Base-by-base conservation (phyloP, 2,888 invertebrate species). In the Gymnoscelis rufifasciata region DNA sequence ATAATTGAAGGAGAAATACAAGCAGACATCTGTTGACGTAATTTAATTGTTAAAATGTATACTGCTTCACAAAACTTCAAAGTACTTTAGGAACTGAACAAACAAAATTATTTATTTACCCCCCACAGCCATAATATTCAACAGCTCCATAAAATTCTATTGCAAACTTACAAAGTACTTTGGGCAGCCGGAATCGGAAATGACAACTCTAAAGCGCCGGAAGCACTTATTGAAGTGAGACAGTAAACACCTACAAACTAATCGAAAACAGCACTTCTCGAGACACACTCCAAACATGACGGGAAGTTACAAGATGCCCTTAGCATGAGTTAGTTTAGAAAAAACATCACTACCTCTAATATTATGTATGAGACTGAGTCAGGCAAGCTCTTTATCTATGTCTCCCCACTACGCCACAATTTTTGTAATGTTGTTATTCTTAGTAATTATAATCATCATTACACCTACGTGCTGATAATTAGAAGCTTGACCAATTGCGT, bases 211-310 rank as follows among this genome's bases (percentile, higher is more conserved):
- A 26, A 29, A 40, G 11, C 40, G 12, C 36, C 30, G 30, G 35
- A 45, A 45, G 28, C 35, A 24, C 23, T 29, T 29, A 24, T 13
- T 29, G 11, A 29, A 46, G 37, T 37, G 5, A 11, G 40, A 28
- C 43, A 39, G 39, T 43, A 42, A 47, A 43, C 38, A 42, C 47
- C 47, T 42, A 28, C 43, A 43, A 47, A 47, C 47, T 43, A 39
- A 47, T 47, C 43, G 15, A 39, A 30, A 47, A 43, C 47, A 43
- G 26, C 27, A 36, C 33, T 43, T 43, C 30, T 19, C 30, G 38
- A 30, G 38, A 36, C 30, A 35, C 35, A 39, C 14, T 30, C 37
- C 14, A 33, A 23, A 24, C 27, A 29, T 8, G 30, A 38, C 35
- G 39, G 43, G 27, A 38, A 38, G 28, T 47, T 38, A 47, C 15